Conservation (phyloP, 2,113 vertebrate genomes). For the Odocoileus hemionus region DNA sequence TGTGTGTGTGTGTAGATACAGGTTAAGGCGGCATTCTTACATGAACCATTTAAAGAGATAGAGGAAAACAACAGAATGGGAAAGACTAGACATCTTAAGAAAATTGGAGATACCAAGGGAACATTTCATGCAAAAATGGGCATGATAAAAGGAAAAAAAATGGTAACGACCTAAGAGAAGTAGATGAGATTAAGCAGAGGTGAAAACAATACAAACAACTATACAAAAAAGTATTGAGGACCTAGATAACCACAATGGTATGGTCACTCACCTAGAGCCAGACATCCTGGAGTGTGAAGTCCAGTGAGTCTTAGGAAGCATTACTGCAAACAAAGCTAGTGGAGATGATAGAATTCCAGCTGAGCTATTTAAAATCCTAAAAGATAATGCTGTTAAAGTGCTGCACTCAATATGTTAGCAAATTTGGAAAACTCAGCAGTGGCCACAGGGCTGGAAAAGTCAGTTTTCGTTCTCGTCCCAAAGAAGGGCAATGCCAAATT, state of each 20-base stretch:
- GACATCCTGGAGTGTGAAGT: background rate
- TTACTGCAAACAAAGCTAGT: background rate
- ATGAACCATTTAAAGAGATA: background rate
- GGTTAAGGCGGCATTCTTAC: background rate
- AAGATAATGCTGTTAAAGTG: background rate
- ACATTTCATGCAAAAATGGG: background rate
- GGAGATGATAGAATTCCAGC: background rate
- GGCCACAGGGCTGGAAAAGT: background rate
- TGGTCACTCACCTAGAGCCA: background rate
- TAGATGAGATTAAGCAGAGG: background rate
- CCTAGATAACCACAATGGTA: background rate
- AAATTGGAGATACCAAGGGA: background rate
- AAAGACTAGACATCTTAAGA: background rate
- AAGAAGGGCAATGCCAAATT: background rate
- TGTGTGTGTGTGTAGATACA: background rate
- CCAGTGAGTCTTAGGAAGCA: background rate
- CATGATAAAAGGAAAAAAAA: background rate
- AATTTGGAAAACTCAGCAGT: background rate
- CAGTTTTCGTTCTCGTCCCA: background rate
- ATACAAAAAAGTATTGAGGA: background rate
- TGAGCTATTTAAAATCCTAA: background rate
- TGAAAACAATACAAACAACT: background rate
- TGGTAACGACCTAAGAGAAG: background rate
- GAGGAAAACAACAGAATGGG: background rate
- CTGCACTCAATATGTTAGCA: background rate